These are phyloP conservation scores for Isurus oxyrinchus DNA, from an alignment of 2,113 vertebrate species.

Conservation along the genomic window DNA sequence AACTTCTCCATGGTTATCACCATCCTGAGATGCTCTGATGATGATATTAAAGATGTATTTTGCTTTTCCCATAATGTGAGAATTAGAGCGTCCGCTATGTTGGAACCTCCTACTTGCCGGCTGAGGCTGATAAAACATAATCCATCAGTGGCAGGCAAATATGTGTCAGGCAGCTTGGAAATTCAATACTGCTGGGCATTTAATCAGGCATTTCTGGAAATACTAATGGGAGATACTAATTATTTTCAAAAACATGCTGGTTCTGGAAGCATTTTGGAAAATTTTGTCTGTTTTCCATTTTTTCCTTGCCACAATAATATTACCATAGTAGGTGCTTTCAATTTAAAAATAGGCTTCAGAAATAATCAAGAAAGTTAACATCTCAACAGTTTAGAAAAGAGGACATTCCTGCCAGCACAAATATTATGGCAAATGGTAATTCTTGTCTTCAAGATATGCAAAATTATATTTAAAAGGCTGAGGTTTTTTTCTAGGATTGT, in stretches of 20 bases:
- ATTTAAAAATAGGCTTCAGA: background rate
- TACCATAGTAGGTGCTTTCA: background rate
- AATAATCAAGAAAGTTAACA: background rate
- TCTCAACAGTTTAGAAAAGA: background rate
- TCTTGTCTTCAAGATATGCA: background rate
- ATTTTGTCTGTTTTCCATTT: background rate
- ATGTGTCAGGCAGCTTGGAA: background rate
- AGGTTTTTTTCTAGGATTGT: background rate
- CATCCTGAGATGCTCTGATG: background rate
- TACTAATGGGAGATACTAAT: background rate
- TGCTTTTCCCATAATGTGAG: background rate
- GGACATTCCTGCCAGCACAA: background rate
- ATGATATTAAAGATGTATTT: background rate
- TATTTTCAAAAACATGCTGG: background rate
- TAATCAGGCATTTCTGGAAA: background rate
- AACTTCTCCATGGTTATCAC: background rate
- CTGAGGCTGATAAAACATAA: background rate
- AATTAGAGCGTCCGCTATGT: background rate
- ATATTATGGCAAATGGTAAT: background rate
- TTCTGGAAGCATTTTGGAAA: slow-evolving; percentile 1
- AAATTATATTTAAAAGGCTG: background rate
- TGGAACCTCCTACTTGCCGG: background rate
- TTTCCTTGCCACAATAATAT: background rate
- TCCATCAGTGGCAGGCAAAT: background rate
- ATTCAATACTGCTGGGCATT: background rate